These are phyloP conservation scores for Hyposmocoma kahamanoa DNA, from an alignment of 1,140 invertebrate species.

Conservation along the genomic window DNA sequence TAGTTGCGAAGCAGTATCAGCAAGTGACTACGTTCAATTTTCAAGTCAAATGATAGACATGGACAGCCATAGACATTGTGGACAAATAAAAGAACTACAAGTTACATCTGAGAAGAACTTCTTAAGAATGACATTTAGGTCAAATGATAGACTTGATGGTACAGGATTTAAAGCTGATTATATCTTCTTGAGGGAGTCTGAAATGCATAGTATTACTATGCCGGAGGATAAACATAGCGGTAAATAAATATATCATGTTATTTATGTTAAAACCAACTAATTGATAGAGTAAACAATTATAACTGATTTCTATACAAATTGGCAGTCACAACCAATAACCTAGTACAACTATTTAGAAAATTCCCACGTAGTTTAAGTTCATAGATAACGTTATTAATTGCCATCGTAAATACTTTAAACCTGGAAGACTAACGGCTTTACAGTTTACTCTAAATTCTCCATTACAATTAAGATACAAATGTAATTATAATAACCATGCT, in stretches of 20 bases:
- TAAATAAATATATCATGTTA: slow-evolving; percentile 21
- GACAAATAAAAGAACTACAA: slow-evolving; percentile 83
- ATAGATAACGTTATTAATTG: not conserved
- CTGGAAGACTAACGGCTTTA: no score
- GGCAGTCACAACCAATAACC: not conserved
- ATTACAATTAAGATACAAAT: not conserved
- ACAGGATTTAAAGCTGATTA: slow-evolving; percentile 95
- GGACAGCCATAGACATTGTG: slow-evolving; percentile 89
- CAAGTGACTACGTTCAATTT: slow-evolving; percentile 95
- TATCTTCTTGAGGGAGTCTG: slow-evolving; percentile 78
- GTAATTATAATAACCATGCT: not conserved
- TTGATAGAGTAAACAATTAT: not conserved
- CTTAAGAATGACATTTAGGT: slow-evolving; percentile 93
- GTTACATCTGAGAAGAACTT: slow-evolving; percentile 92
- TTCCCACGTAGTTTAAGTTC: not conserved
- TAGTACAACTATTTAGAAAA: not conserved
- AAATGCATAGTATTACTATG: slow-evolving; percentile 61
- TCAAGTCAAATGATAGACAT: slow-evolving; percentile 92
- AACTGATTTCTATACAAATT: not conserved
- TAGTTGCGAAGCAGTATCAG: slow-evolving; percentile 89
- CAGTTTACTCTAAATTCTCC: not conserved
- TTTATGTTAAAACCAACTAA: slow-evolving; percentile 23
- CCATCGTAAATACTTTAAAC: not conserved
- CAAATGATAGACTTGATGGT: slow-evolving; percentile 93
- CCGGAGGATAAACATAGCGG: slow-evolving; percentile 34